Percentiles rank a stretch among this genome's conserved stretches.
Evolutionary conservation across 2,113 vertebrate species (phyloP).

Genomic region (Neopipo cinnamomea): DNA sequence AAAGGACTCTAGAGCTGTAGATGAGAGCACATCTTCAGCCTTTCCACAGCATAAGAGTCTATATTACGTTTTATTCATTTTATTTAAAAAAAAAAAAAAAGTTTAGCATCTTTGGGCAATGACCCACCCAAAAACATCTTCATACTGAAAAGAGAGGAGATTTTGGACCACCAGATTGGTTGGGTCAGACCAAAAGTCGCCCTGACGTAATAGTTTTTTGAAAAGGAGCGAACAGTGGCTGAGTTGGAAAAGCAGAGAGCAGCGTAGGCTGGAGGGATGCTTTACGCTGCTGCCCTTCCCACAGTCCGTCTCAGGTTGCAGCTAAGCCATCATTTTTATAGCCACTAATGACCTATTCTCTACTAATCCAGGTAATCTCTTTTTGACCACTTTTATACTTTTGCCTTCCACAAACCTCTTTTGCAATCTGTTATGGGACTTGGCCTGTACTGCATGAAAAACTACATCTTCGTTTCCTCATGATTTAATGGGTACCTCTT

Average conservation of each 20-base stretch:
- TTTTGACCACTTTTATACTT: constrained; percentile 50
- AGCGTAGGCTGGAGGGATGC: neutral
- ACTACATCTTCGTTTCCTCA: neutral
- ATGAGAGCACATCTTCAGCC: neutral
- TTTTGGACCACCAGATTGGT: neutral
- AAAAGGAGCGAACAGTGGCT: neutral
- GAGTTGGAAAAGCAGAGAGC: neutral
- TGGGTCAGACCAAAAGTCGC: neutral
- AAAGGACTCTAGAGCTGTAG: neutral
- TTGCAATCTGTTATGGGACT: neutral
- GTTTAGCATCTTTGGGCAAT: neutral
- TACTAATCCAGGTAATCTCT: constrained; percentile 38
- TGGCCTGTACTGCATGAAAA: neutral
- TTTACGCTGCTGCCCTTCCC: neutral
- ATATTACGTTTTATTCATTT: neutral
- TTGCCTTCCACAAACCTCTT: constrained; percentile 13
- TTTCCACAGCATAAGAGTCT: constrained; percentile 3
- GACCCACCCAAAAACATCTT: neutral
- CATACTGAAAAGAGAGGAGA: neutral
- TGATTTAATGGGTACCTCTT: neutral
- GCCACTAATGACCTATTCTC: constrained; percentile 46
- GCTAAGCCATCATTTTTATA: constrained; percentile 51
- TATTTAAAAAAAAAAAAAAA: neutral
- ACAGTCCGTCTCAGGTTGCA: constrained; percentile 19
- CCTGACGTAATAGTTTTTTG: neutral